Evolutionary conservation across 2,888 invertebrate species (phyloP).

Genomic region (Lingula anatina): DNA sequence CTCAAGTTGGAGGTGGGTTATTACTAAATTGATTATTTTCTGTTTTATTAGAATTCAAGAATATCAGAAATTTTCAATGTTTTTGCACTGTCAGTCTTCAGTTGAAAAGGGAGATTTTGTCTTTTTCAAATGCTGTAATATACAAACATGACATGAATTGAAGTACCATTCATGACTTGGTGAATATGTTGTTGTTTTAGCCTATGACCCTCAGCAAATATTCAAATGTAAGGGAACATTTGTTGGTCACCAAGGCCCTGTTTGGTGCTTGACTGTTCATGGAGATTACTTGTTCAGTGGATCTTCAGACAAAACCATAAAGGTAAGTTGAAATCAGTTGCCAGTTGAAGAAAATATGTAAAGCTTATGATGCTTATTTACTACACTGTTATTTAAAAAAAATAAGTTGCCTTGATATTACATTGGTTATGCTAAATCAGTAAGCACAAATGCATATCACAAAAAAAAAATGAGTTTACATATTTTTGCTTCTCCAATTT

Average conservation of each 20-base stretch:
- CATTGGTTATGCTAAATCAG: too few relatives aligned
- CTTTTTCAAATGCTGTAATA: too few relatives aligned
- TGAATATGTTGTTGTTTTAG: slow-evolving; percentile 20
- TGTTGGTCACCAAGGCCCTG: slow-evolving; percentile 51
- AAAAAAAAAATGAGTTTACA: too few relatives aligned
- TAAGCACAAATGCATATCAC: too few relatives aligned
- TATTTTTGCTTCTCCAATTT: not conserved
- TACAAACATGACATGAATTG: too few relatives aligned
- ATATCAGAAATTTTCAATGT: not conserved
- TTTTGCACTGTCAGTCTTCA: not conserved
- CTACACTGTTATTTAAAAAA: too few relatives aligned
- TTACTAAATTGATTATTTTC: not conserved
- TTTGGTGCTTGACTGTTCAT: slow-evolving; percentile 49
- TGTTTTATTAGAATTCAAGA: not conserved
- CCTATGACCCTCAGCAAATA: slow-evolving; percentile 48
- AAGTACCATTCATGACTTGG: too few relatives aligned
- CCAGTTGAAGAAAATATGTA: not conserved
- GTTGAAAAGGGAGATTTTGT: too few relatives aligned
- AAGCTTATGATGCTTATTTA: too few relatives aligned
- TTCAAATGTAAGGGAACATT: slow-evolving; percentile 52
- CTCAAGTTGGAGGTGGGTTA: slow-evolving; percentile 31
- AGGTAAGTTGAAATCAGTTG: slow-evolving; percentile 22
- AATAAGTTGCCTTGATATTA: too few relatives aligned
- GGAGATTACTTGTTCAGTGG: slow-evolving; percentile 49
- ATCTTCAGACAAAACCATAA: slow-evolving; percentile 50